A percentile compares a stretch with the other conserved stretches of the same genome.
Evolutionary conservation across 2,113 vertebrate species (phyloP).

Genomic region (Vidua chalybeata): DNA sequence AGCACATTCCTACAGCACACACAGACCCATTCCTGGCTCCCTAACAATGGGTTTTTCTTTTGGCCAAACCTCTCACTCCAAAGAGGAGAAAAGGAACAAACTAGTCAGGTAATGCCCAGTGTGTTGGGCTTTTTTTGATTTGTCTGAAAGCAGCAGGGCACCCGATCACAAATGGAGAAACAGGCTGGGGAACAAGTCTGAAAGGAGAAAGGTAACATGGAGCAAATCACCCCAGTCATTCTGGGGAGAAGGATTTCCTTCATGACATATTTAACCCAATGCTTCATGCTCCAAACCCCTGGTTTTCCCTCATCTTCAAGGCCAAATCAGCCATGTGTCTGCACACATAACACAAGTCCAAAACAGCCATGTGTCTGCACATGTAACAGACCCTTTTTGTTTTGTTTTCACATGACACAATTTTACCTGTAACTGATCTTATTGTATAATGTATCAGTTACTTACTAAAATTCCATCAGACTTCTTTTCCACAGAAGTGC

Average conservation of each 20-base stretch:
- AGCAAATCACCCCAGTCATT: not conserved
- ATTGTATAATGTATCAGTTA: fast-evolving
- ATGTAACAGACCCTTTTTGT: not conserved
- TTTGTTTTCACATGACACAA: not conserved
- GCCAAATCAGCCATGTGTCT: not conserved
- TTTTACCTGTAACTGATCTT: not conserved
- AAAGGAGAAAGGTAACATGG: not conserved
- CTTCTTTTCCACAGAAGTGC: not conserved
- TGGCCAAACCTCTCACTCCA: not conserved
- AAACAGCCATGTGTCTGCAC: no score
- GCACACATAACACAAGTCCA: no score
- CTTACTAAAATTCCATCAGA: not conserved
- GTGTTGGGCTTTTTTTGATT: not conserved
- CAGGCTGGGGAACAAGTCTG: not conserved
- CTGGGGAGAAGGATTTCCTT: not conserved
- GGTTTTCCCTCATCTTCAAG: not conserved
- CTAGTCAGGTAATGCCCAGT: not conserved
- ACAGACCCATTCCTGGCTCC: not conserved
- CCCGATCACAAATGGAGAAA: fast-evolving
- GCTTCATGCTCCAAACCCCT: not conserved
- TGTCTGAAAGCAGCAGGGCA: not conserved
- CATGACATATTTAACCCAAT: fast-evolving
- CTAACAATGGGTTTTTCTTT: conserved; percentile 23
- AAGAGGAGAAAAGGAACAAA: not conserved
- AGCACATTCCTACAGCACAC: not conserved